Percentiles rank a stretch among this genome's conserved stretches.
Conservation (phyloP, 2,797 vertebrate species). For the Hylomyscus alleni region DNA sequence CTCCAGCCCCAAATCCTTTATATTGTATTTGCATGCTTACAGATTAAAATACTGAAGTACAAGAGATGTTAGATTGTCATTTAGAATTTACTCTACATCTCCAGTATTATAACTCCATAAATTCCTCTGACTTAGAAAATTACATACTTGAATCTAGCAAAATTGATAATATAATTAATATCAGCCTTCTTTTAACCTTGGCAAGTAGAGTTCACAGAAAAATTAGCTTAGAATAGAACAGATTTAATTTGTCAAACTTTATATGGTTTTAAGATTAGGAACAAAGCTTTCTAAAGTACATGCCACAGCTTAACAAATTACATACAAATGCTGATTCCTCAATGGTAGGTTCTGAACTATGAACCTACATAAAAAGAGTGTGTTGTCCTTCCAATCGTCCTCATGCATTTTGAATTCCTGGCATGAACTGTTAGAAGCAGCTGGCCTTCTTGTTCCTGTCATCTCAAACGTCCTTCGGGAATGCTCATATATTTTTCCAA, state of each 20-base stretch:
- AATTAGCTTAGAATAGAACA: not conserved
- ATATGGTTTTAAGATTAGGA: not conserved
- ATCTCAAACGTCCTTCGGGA: constrained; percentile 38
- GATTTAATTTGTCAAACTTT: not conserved
- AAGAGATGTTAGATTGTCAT: not conserved
- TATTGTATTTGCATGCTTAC: not conserved
- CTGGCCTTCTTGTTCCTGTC: not conserved
- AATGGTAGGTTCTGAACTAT: not conserved
- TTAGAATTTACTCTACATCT: not conserved
- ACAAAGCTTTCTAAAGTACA: not conserved
- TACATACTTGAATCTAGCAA: not conserved
- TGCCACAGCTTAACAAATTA: not conserved
- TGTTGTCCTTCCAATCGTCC: not conserved
- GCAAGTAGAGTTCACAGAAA: not conserved
- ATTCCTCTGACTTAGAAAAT: not conserved
- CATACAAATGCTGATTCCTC: not conserved
- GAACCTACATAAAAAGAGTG: not conserved
- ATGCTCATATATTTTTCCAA: constrained; percentile 45
- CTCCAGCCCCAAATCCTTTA: too few species aligned
- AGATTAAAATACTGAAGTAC: not conserved
- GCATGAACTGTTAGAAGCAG: constrained; percentile 24
- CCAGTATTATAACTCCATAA: not conserved
- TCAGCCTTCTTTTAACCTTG: not conserved
- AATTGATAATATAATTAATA: not conserved
- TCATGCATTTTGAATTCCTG: not conserved